Evolutionary conservation across 2,888 invertebrate species (phyloP), one percentile per base, ranked within the genome.

Genomic region (Ornithoptera alexandrae): DNA sequence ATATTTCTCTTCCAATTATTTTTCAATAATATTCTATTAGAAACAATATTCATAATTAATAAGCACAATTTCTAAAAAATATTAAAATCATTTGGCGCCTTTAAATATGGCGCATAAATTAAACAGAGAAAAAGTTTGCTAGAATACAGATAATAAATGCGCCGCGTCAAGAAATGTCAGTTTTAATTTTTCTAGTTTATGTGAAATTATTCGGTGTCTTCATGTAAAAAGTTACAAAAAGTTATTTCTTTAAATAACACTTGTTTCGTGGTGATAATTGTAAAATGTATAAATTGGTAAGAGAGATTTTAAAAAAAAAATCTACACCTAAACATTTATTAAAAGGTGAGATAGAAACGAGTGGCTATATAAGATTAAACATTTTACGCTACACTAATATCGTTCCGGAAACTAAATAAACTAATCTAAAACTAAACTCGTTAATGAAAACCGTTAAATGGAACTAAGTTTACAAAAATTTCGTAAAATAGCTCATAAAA

Each of bases 201-300:
- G 62, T 20, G 61, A 62, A 36, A 24, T 22, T 58, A 1, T 12
- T 57, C 53, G 62, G 58, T 53, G 50, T 39, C 46, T 46, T 59
- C 30, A 53, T 53, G 66, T 70, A 70, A 61, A 70, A 70, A 70
- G 66, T 62, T 70, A 70, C 66, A 70, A 70, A 66, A 70, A 20
- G 39, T 7, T 39, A 39, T 1, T 10, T 39, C 10, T 39, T 39
- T 7, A 8, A 39, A 39, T 10, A 39, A 39, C 7, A 10, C 39
- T 8, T 10, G 10, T 39, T 7, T 39, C 8, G 39, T 36, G 22
- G 53, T 53, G 53, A 18, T 53, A n/a, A 53, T 1, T 1, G 53
- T 18, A 53, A 10, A 39, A 10, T 18, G n/a, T 53, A 53, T 18
- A 53, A 64, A 63, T 53, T 15, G 4, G 50, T 65, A 36, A 56